These are phyloP conservation scores for Premnoplex brunnescens DNA, from an alignment of 2,797 vertebrate genomes.

Conservation along the genomic window DNA sequence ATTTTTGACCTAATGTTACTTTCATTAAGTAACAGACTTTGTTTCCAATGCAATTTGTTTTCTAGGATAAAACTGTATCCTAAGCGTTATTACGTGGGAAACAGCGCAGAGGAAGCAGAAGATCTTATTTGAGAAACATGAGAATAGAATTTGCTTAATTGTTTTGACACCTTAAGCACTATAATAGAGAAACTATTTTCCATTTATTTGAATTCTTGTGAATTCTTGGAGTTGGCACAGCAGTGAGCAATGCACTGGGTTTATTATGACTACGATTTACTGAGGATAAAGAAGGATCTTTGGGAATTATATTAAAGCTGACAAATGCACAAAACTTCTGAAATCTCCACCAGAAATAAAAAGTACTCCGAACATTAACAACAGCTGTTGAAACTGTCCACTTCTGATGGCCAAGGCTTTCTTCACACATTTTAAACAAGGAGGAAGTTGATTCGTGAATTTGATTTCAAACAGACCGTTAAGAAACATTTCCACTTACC, in stretches of 20 bases:
- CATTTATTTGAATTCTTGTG: constrained; percentile 25
- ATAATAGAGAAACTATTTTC: constrained; percentile 47
- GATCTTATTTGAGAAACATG: constrained; percentile 39
- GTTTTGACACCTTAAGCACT: constrained; percentile 62
- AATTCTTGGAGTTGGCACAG: constrained; percentile 29
- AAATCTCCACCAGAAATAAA: constrained; percentile 33
- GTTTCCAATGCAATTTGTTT: constrained; percentile 61
- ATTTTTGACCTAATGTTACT: constrained; percentile 65
- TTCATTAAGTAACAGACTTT: constrained; percentile 62
- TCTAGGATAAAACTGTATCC: constrained; percentile 45
- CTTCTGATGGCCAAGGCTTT: background rate
- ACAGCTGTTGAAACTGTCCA: constrained; percentile 26
- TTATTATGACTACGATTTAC: constrained; percentile 40
- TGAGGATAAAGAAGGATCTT: constrained; percentile 34
- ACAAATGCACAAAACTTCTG: constrained; percentile 26
- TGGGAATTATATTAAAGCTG: constrained; percentile 37
- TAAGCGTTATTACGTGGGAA: constrained; percentile 44
- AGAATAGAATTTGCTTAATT: constrained; percentile 61
- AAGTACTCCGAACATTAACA: background rate
- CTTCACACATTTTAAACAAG: constrained; percentile 9
- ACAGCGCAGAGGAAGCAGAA: background rate
- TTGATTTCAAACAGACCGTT: background rate
- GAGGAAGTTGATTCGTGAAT: constrained; percentile 5
- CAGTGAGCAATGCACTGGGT: background rate
- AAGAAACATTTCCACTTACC: constrained; percentile 82